Base-by-base conservation (phyloP, 2,888 invertebrate genomes). In the Caenorhabditis doughertyi region DNA sequence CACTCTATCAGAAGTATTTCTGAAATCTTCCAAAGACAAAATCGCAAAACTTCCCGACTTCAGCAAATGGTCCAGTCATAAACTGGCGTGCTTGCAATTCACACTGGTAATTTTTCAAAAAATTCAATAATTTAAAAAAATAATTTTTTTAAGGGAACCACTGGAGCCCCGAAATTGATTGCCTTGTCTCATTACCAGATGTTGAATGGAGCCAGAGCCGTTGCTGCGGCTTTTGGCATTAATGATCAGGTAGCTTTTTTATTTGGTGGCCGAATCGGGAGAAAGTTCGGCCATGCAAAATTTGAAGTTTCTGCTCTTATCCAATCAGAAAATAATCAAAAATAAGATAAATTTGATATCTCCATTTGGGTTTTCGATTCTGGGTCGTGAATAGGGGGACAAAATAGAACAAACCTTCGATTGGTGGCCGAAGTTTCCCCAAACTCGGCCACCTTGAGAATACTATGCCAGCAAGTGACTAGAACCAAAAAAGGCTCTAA, bases 151-250 rank as follows among this genome's bases (percentile, higher is more conserved):
- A 49, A 91, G 90, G 91, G 91, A 13, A 85, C 89, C 8, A 88
- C 91, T 0, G 88, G 84, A 9, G 79, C 85, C 13, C 89, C 89
- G 0, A 92, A 90, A 65, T 87, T 89, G 13, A 86, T 89, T 23
- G 88, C 86, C 5, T 53, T 91, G 13, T 88, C 89, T 9, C 91
- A 91, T 68, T 90, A 89, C 70, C 91, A 91, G 60, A 79, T 91
- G 81, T 71, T 91, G 25, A 91, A 92, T 58, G 89, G 89, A 5
- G 89, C 89, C 18, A 71, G 89, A 32, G 85, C 89, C 9, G 90
- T 87, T 0, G 88, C 87, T 5, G 84, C 84, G 3, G 87, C 89
- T 9, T 90, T 91, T 65, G 86, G 87, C 9, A 85, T 90, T 9
- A 77, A 83, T n/a, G 64, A 81, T 18, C 53, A 71, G 70, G 87